Evolutionary conservation across 2,113 vertebrate species (phyloP).

Genomic region (Neopipo cinnamomea): DNA sequence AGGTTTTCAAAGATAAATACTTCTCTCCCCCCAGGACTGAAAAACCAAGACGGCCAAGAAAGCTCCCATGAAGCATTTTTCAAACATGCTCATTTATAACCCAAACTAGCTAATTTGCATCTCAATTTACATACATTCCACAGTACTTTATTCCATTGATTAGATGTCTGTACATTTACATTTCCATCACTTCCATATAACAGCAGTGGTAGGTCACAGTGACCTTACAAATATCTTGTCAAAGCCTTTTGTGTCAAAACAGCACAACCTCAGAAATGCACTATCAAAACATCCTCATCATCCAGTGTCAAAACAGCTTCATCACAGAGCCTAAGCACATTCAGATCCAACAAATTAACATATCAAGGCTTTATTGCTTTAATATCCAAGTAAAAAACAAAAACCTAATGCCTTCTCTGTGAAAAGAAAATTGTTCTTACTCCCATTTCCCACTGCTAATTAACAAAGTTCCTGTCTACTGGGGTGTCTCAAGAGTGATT

Average conservation of each 20-base stretch:
- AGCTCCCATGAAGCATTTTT: not conserved
- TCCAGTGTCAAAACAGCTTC: conserved; percentile 46
- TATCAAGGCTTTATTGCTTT: conserved; percentile 47
- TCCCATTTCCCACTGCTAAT: conserved; percentile 52
- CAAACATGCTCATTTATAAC: not conserved
- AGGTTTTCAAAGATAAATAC: not conserved
- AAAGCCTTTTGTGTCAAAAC: conserved; percentile 67
- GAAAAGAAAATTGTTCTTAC: conserved; percentile 50
- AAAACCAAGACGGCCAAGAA: not conserved
- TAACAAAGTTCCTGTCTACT: not conserved
- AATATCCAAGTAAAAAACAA: conserved; percentile 34
- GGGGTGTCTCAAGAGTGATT: not conserved
- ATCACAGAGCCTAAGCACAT: conserved; percentile 5
- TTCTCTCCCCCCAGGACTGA: not conserved
- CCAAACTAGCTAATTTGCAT: conserved; percentile 27
- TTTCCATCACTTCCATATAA: conserved; percentile 28
- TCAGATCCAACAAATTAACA: conserved; percentile 45
- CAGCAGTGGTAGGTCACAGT: conserved; percentile 30
- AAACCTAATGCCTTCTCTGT: not conserved
- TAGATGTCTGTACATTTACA: conserved; percentile 42
- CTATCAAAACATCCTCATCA: conserved; percentile 60
- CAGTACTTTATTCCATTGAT: conserved; percentile 48
- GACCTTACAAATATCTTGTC: conserved; percentile 57
- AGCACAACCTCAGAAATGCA: conserved; percentile 23
- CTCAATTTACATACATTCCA: conserved; percentile 34